Conservation (phyloP, 2,113 vertebrate species). For the Varanus salvator region DNA sequence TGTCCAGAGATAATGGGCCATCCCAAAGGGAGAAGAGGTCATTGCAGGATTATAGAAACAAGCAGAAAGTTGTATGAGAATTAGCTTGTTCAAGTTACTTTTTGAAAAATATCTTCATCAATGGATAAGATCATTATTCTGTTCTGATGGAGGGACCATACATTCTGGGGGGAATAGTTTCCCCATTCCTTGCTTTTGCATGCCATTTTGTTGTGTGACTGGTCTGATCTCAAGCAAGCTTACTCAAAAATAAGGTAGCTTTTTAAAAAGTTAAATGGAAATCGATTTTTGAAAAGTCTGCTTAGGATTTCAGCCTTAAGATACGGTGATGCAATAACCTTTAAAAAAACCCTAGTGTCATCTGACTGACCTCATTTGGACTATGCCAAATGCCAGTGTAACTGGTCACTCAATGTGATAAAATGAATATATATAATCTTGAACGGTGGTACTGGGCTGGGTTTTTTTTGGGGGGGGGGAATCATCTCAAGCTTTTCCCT, state of each 20-base stretch:
- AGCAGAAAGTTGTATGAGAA: rapidly evolving
- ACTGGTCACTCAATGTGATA: neutral
- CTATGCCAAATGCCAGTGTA: neutral
- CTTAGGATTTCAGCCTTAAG: neutral
- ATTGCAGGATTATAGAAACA: rapidly evolving
- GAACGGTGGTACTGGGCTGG: neutral
- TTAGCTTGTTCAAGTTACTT: neutral
- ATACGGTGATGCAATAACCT: neutral
- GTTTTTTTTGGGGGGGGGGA: neutral
- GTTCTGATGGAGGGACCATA: neutral
- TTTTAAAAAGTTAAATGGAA: neutral
- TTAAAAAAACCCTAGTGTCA: neutral
- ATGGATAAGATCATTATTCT: neutral
- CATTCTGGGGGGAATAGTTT: neutral
- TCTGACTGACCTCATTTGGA: neutral
- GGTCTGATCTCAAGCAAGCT: neutral
- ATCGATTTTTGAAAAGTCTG: neutral
- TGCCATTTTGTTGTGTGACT: neutral
- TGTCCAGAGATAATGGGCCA: neutral
- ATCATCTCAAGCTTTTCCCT: neutral
- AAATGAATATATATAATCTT: neutral
- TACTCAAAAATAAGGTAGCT: neutral
- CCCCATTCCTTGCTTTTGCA: neutral
- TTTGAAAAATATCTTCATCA: neutral
- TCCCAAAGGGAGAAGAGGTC: rapidly evolving